Conservation (phyloP, 2,797 vertebrate species). For the Eulemur coronatus region DNA sequence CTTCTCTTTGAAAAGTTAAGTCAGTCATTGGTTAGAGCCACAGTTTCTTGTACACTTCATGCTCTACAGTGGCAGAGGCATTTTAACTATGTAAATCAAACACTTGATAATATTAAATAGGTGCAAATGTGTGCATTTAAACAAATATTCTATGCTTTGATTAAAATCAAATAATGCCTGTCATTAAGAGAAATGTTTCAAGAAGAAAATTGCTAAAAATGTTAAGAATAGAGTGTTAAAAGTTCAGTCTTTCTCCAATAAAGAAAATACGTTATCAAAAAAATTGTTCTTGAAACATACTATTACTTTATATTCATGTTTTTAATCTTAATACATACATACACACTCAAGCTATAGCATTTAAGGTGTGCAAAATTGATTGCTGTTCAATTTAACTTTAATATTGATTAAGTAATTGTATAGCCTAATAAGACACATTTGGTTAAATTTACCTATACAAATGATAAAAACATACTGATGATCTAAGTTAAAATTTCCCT, state of each 20-base stretch:
- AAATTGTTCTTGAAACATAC: not conserved
- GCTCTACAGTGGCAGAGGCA: slow-evolving; percentile 68
- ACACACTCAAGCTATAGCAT: not conserved
- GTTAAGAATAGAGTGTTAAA: slow-evolving; percentile 67
- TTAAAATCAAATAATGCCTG: slow-evolving; percentile 72
- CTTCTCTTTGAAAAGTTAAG: not conserved
- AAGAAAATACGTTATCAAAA: slow-evolving; percentile 43
- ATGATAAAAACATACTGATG: slow-evolving; percentile 74
- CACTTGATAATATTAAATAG: not conserved
- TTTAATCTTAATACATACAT: not conserved
- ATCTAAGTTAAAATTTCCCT: slow-evolving; percentile 77
- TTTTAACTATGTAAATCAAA: slow-evolving; percentile 68
- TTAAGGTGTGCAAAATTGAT: slow-evolving; percentile 79
- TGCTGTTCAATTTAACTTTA: slow-evolving; percentile 71
- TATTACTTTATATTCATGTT: not conserved
- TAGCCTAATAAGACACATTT: slow-evolving; percentile 69
- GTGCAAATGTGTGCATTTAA: not conserved
- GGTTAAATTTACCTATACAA: slow-evolving; percentile 53
- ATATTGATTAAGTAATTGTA: slow-evolving; percentile 76
- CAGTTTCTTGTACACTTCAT: slow-evolving; percentile 37
- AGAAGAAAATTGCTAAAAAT: slow-evolving; percentile 72
- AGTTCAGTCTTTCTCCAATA: slow-evolving; percentile 42
- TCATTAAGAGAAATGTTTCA: slow-evolving; percentile 69
- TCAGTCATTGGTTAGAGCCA: not conserved
- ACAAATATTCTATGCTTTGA: not conserved